These are phyloP conservation scores for Drosophila nikananu DNA, from an alignment of 1,140 invertebrate species.

Conservation along the genomic window DNA sequence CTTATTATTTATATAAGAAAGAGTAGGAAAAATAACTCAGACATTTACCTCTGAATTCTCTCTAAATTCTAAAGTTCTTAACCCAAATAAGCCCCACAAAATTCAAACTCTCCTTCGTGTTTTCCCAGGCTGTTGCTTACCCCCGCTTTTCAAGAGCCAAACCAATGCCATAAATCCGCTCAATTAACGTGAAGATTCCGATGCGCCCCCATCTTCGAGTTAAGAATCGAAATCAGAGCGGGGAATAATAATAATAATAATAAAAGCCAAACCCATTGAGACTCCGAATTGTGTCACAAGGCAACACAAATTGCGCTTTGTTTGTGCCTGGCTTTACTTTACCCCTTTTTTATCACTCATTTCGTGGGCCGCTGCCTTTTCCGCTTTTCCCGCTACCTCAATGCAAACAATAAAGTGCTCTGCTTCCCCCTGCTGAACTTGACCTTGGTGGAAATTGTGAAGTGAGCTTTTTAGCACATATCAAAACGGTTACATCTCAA, in stretches of 20 bases:
- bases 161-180: conserved; percentile 9
- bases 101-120: background rate
- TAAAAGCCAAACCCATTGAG: conserved; percentile 9
- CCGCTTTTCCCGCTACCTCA: conserved; percentile 62
- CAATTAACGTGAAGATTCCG: conserved; percentile 36
- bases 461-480: conserved; percentile 82
- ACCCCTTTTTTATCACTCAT: conserved; percentile 58
- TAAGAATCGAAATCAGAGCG: conserved; percentile 1
- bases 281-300: conserved; percentile 59
- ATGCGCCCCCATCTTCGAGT: conserved; percentile 16
- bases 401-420: conserved; percentile 66
- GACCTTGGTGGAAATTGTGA: conserved; percentile 82
- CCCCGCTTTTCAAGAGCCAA: background rate
- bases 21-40: background rate
- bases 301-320: conserved; percentile 40
- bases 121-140: background rate
- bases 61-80: too few species aligned
- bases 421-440: conserved; percentile 60
- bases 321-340: conserved; percentile 29
- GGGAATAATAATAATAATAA: conserved; percentile 18
- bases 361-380: conserved; percentile 30
- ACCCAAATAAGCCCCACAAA: background rate
- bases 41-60: background rate
- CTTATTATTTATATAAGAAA: background rate
- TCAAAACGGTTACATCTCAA: conserved; percentile 80